Percentiles rank a stretch among this genome's conserved stretches.
These are phyloP conservation scores for Leptinotarsa juncta DNA, from an alignment of 2,888 invertebrate genomes.

Conservation along the genomic window DNA sequence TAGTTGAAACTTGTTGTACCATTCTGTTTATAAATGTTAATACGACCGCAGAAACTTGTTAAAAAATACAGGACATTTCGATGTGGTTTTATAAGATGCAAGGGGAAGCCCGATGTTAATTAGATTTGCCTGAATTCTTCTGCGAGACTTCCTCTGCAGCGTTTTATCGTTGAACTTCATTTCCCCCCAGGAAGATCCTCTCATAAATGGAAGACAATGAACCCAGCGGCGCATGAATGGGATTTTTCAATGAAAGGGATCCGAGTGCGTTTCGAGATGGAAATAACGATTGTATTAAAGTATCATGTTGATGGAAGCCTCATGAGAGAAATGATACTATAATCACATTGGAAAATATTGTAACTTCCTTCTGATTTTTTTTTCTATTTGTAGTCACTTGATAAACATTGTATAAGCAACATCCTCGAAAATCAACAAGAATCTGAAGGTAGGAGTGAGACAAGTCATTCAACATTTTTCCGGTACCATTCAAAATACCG, in stretches of 20 bases:
- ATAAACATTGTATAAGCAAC: no score
- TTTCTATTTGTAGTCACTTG: no score
- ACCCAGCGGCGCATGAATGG: slow-evolving; percentile 31
- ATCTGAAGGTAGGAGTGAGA: no score
- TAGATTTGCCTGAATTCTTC: slow-evolving; percentile 51
- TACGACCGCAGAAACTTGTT: slow-evolving; percentile 31
- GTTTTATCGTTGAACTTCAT: slow-evolving; percentile 60
- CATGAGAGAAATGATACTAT: no score
- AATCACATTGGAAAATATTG: no score
- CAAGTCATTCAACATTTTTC: no score
- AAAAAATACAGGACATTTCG: slow-evolving; percentile 49
- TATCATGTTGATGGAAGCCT: no score
- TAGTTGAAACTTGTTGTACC: background rate
- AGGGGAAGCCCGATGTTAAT: slow-evolving; percentile 56
- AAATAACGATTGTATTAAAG: no score
- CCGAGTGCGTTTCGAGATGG: background rate
- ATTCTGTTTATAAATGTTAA: slow-evolving; percentile 32
- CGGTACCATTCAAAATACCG: no score
- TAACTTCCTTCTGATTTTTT: no score
- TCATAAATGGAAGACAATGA: slow-evolving; percentile 53
- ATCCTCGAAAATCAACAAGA: no score
- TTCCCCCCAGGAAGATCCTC: slow-evolving; percentile 51
- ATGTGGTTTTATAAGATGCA: slow-evolving; percentile 41
- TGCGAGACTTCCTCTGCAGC: slow-evolving; percentile 51
- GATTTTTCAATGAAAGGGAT: background rate